Percentiles rank a stretch among this genome's conserved stretches.
Conservation (phyloP, 2,113 vertebrate genomes). For the Tragelaphus strepsiceros region DNA sequence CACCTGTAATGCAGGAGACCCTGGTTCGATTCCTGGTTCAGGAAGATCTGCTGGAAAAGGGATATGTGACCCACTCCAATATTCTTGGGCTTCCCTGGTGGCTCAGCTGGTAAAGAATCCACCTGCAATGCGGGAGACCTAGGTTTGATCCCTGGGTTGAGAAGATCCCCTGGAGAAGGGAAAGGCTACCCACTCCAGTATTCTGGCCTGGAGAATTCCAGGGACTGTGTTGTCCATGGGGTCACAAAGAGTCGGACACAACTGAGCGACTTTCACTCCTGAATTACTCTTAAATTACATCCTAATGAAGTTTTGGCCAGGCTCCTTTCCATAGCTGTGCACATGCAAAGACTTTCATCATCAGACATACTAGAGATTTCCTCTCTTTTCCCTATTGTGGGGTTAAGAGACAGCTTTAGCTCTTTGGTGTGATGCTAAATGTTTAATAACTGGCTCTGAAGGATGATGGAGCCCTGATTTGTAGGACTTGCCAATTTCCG, state of each 20-base stretch:
- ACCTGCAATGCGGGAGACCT: neutral
- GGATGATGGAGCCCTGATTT: neutral
- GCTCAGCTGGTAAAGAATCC: neutral
- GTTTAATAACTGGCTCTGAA: neutral
- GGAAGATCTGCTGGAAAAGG: fast-evolving
- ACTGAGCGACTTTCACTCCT: neutral
- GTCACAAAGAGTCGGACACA: neutral
- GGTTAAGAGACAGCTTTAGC: neutral
- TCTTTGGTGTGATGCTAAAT: neutral
- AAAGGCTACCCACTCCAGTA: neutral
- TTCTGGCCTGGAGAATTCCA: neutral
- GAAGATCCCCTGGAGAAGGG: neutral
- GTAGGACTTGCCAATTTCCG: neutral
- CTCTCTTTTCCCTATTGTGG: neutral
- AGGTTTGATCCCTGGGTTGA: neutral
- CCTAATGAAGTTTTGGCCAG: neutral
- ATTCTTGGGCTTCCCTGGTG: neutral
- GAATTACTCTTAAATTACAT: neutral
- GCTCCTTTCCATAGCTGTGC: neutral
- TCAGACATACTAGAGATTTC: neutral
- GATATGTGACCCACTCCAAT: neutral
- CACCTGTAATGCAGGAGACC: neutral
- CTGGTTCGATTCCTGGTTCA: neutral
- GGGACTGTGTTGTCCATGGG: neutral
- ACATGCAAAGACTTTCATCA: neutral